phyloP scores from a whole-genome alignment of 35 echinoderm and acorn worm species.

The Apostichopus japonicus region DNA sequence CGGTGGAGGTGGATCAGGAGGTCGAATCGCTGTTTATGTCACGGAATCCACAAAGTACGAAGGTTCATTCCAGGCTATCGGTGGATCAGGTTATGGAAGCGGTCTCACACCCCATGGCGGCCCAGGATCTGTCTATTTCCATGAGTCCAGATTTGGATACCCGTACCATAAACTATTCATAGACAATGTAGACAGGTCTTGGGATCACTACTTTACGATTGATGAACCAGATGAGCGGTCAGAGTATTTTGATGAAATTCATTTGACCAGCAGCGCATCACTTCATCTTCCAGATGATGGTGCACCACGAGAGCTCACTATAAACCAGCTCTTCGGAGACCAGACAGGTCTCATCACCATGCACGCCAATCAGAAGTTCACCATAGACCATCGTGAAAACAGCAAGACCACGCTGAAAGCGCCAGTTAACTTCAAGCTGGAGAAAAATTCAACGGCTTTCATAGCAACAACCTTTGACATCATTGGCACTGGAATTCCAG shows the following conservation, averaged over 20 bases:
- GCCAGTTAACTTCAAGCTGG: slow-evolving; percentile 77
- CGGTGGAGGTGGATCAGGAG: slow-evolving; percentile 88
- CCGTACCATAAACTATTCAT: slow-evolving; percentile 66
- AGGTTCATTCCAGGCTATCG: slow-evolving; percentile 65
- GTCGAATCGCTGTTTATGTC: slow-evolving; percentile 72
- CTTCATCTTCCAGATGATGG: slow-evolving; percentile 64
- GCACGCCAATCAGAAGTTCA: slow-evolving; percentile 69
- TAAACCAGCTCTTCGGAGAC: slow-evolving; percentile 72
- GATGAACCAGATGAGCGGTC: slow-evolving; percentile 47
- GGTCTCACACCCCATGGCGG: slow-evolving; percentile 66
- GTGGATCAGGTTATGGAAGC: slow-evolving; percentile 57
- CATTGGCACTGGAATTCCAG: slow-evolving; percentile 74
- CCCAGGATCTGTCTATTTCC: slow-evolving; percentile 84
- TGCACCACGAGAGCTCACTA: slow-evolving; percentile 20
- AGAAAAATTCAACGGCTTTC: slow-evolving; percentile 69
- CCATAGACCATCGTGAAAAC: slow-evolving; percentile 70
- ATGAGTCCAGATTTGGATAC: slow-evolving; percentile 49
- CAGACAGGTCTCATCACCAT: slow-evolving; percentile 81
- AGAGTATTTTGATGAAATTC: slow-evolving; percentile 83
- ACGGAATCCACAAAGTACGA: slow-evolving; percentile 68
- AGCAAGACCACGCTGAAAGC: slow-evolving; percentile 74
- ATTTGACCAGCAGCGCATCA: slow-evolving; percentile 71
- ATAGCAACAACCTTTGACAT: slow-evolving; percentile 90
- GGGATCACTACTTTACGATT: slow-evolving; percentile 79
- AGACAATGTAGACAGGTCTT: slow-evolving; percentile 67